phyloP scores from a whole-genome alignment of 1,140 invertebrate species.

The Aplysia californica region DNA sequence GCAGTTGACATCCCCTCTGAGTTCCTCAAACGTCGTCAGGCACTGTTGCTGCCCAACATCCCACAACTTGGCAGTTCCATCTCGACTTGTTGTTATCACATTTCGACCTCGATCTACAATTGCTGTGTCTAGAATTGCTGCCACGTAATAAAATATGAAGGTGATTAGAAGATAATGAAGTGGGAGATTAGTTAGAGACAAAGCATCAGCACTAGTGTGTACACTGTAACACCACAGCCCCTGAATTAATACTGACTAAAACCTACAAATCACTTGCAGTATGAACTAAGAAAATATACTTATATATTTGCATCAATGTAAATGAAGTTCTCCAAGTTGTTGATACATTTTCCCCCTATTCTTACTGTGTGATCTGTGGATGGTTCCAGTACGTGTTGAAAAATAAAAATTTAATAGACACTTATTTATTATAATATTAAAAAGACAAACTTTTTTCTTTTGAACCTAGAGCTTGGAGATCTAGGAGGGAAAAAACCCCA shows the following conservation, averaged over 20 bases:
- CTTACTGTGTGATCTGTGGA: neutral
- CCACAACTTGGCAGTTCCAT: slow-evolving; percentile 79
- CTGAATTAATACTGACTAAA: neutral
- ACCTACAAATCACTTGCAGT: neutral
- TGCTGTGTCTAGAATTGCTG: slow-evolving; percentile 75
- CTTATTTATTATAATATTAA: no score
- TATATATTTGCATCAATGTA: neutral
- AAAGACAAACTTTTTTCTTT: no score
- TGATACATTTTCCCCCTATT: neutral
- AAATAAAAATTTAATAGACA: no score
- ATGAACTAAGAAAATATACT: neutral
- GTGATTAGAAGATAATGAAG: neutral
- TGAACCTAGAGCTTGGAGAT: no score
- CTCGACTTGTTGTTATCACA: slow-evolving; percentile 78
- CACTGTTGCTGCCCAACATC: slow-evolving; percentile 76
- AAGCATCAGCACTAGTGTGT: neutral
- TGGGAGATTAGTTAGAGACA: neutral
- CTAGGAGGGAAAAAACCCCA: no score
- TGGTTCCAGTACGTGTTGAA: no score
- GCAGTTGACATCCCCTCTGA: slow-evolving; percentile 69
- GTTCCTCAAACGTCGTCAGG: slow-evolving; percentile 70
- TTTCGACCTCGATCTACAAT: slow-evolving; percentile 81
- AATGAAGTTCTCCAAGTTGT: neutral
- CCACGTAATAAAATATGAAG: no score
- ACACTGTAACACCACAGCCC: neutral